Evolutionary conservation across 30 jellyfish, hydroid and myxozoan genomes (phyloP).

Genomic region (Hydra vulgaris): DNA sequence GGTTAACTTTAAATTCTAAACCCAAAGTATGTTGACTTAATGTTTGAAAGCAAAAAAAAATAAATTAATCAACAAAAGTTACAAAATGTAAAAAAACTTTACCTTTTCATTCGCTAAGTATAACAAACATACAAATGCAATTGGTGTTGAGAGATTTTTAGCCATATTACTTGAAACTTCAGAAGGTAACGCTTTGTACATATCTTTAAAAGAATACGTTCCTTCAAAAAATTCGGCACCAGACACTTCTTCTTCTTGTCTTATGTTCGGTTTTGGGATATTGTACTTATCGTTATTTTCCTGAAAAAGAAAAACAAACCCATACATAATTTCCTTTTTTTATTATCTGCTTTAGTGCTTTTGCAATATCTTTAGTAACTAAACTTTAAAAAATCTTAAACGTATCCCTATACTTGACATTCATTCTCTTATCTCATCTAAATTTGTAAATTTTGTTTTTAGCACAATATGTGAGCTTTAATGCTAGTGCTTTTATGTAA

Average conservation of each 20-base stretch:
- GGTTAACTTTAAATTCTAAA: constrained; percentile 43
- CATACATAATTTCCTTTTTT: not conserved
- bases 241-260: constrained; percentile 12
- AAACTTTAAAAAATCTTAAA: too few species aligned
- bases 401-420: too few species aligned
- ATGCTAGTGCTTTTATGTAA: too few species aligned
- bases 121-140: constrained; percentile 88
- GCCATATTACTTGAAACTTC: constrained; percentile 52
- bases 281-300: constrained; percentile 43
- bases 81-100: too few species aligned
- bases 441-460: too few species aligned
- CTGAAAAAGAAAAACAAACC: constrained; percentile 13
- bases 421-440: too few species aligned
- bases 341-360: too few species aligned
- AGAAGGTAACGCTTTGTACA: constrained; percentile 48
- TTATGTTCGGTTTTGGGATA: constrained; percentile 14
- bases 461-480: too few species aligned
- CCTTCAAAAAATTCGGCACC: constrained; percentile 14
- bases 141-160: constrained; percentile 75
- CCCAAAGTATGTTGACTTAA: not conserved
- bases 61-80: too few species aligned
- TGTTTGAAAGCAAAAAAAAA: not conserved
- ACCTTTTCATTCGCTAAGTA: constrained; percentile 98
- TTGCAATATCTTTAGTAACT: too few species aligned
- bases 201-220: constrained; percentile 39